Base-by-base conservation (phyloP, 2,888 invertebrate genomes). In the Drosophila eohydei region DNA sequence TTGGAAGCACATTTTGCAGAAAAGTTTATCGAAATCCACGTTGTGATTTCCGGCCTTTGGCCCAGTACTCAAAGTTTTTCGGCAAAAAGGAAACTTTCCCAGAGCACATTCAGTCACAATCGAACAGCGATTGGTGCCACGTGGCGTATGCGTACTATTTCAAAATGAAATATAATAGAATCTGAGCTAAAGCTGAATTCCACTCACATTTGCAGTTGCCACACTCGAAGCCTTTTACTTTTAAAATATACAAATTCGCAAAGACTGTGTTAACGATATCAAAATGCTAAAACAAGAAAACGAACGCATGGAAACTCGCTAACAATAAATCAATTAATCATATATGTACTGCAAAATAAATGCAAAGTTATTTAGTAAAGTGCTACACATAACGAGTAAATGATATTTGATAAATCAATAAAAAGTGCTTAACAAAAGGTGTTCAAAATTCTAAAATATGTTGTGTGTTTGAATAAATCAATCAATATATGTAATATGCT, bases 381-480 rank as follows among this genome's bases (percentile, higher is more conserved):
- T 71, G 67, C 54, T 70, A 58, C 59, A 50, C 16, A 46, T 55
- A 52, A 60, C 50, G 14, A 67, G 48, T 40, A 63, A 60, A 46
- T 28, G 61, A 61, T 61, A 41, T n/a, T 43, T 34, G 56, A 38
- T 41, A 44, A 63, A 56, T 52, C 55, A 64, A 40, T 60, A 51
- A 67, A 65, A 83, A 86, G 83, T 83, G 87, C 82, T 87, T 78
- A 83, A 69, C 67, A 66, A 81, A 81, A 68, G 71, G 83, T 84
- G 83, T 84, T 84, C 83, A 89, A 81, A 79, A 78, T 89, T 83
- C 68, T 61, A 67, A 85, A 81, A 88, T 81, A 67, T 57, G 40
- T 56, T 51, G 64, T 68, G 12, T 30, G 16, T 40, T 54, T n/a
- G 28, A 16, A 40, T 43, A 56, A 56, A 34, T 30, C 11, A 41